Base-by-base conservation (phyloP, 2,797 vertebrate species). In the Helostoma temminkii region DNA sequence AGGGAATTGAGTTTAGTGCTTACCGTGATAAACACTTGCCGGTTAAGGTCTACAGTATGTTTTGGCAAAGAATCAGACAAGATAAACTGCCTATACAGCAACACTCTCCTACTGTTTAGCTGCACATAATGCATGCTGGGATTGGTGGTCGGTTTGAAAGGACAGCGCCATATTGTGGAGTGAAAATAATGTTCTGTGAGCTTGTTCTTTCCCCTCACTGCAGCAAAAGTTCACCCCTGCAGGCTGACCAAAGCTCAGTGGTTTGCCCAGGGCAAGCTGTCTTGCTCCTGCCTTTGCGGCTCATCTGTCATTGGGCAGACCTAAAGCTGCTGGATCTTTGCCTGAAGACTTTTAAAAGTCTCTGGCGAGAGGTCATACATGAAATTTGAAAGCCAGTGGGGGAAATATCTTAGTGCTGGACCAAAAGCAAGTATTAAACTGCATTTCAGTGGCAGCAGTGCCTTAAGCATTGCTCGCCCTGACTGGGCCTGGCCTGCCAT, bases 321-420 rank as follows among this genome's bases (percentile, higher is more conserved):
- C 83, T 81, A 81, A 87, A 91, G 87, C 87, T 90, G 88, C 90
- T 88, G 87, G 90, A 89, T 91, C 87, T 74, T 83, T 85, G 90
- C 92, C 90, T 80, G 88, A 91, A 93, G 93, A 94, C 91, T 92
- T 94, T 92, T 88, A 88, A 89, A 93, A 93, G 77, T 90, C 88
- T 92, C 87, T 78, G 85, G 90, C 82, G 79, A 92, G 92, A 94
- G 93, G 93, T 93, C 92, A 91, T 76, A 85, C 84, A 91, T 89
- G 90, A 91, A 94, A 93, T 93, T 92, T 88, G 90, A 89, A 88
- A 88, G 88, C 85, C 89, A 85, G 88, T 83, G 85, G 89, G 89
- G 74, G 82, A 80, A 85, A 87, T 86, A 82, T 91, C 74, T 87
- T 75, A 78, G 87, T 84, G 88, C 84, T 75, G 81, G 80, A 87